Base-by-base conservation (phyloP, 1,140 invertebrate genomes). In the Anagrus nilaparvatae region DNA sequence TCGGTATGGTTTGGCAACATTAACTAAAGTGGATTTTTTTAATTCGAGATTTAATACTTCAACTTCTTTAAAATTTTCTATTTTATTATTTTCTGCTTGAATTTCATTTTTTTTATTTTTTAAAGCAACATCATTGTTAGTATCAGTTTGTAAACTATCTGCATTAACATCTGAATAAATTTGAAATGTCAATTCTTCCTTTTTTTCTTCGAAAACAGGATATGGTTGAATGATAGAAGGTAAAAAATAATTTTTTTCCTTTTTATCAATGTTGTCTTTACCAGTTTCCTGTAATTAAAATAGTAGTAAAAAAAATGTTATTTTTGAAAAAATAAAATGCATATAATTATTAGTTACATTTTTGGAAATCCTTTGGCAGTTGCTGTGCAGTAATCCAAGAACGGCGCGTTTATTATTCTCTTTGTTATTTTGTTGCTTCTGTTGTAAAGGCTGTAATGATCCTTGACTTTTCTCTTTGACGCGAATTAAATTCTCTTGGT, bases 151-250 rank as follows among this genome's bases (percentile, higher is more conserved):
- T 24, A 71, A 55, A 48, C 75, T 75, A 52, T 83, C 79, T 61
- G 83, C 80, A 43, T 82, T 82, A 10, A 82, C 75, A 52, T 83
- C 79, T 61, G 83, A 79, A 43, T 82, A 82, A 10, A 82, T 77
- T 48, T 78, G 81, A 50, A 83, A 81, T 12, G 72, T 16, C 9
- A 51, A 46, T 18, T 64, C 62, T 12, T 56, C 58, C 21, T 58
- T 57, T 31, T 61, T 63, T n/a, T 60, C 58, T 5, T 65, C 57
- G 37, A 56, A 65, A 30, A 60, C 73, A 58, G 78, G 72, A 61
- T 82, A 82, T 54, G 61, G 52, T 50, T 59, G 60, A 49, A 55
- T 50, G 46, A 52, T 58, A 24, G 48, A 50, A 23, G 46, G 47
- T 25, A 54, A 25, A 33, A 46, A 40, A 4, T 27, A 27, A 12